Evolutionary conservation across 64 coral and sea anemone species (phyloP), one percentile per base, ranked within the genome.

Genomic region (Stichodactyla mertensii): DNA sequence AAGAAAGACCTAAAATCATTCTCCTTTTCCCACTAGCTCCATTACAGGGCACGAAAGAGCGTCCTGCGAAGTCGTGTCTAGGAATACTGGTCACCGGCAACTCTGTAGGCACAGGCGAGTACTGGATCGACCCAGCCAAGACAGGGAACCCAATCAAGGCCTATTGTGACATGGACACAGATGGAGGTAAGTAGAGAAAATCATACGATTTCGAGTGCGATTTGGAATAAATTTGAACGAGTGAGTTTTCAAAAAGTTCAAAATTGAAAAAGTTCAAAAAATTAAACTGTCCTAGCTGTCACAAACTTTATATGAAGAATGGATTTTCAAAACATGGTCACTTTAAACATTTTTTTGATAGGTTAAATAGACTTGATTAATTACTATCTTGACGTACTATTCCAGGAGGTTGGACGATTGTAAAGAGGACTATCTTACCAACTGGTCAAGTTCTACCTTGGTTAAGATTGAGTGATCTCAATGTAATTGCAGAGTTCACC

Each of bases 141-240:
- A 69, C 8, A 54, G 81, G 81, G 53, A 84, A 89, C 7, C 58
- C 88, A 7, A 54, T 89, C 4, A 51, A 77, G 19, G 79, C 83
- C 1, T 89, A 67, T 59, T 89, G 88, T 61, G 88, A 89, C 80
- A 89, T 89, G 88, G 55, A 31, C 61, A 83, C 78, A n/a, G 80
- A 84, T 4, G 64, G 81, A 89, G 88, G 88, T 89, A 56, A 77
- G 60, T 66, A n/a, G 62, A 61, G 13, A 13, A 4, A 15, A 16
- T 61, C 18, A 61, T 4, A 16, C 59, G 4, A 12, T 61, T 31
- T 31, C 28, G 28, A 31, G 28, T 31, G 28, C 28, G 1, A 31
- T 31, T 31, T 31, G 28, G 28, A 31, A 31, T 31, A 31, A 31
- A 31, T 31, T 31, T 31, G 28, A 31, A 31, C 28, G 28, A 31